phyloP scores from a whole-genome alignment of 2,888 invertebrate genomes.

The Drosophila mettleri region DNA sequence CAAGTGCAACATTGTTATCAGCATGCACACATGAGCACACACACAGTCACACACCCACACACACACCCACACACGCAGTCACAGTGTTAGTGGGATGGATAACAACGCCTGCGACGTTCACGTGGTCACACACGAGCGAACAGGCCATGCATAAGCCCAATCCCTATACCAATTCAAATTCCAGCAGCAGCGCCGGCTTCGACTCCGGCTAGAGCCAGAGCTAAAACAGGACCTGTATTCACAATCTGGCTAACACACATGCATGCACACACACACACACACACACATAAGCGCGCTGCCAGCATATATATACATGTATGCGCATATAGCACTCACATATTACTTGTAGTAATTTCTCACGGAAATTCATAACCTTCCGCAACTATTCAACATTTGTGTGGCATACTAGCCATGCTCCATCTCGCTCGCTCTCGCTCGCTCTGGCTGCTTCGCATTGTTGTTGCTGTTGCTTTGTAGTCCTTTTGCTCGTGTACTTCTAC shows the following conservation, averaged over 20 bases:
- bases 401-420: constrained; percentile 62
- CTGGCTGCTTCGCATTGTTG: constrained; percentile 14
- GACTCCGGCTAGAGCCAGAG: constrained; percentile 10
- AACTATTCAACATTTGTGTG: constrained; percentile 82
- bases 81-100: constrained; percentile 1
- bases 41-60: constrained; percentile 8
- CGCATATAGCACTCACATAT: constrained; percentile 64
- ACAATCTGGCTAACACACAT: constrained; percentile 25
- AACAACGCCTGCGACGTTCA: constrained; percentile 52
- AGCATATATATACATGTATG: constrained; percentile 17
- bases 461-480: constrained; percentile 42
- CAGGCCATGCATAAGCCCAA: constrained; percentile 45
- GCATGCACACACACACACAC: constrained; percentile 6
- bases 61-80: constrained; percentile 40
- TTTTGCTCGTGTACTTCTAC: constrained; percentile 47
- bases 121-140: constrained; percentile 78
- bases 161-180: constrained; percentile 48
- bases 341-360: constrained; percentile 83
- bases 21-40: constrained; percentile 79
- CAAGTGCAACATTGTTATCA: constrained; percentile 81
- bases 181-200: constrained; percentile 24
- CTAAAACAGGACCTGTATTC: constrained; percentile 34
- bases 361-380: constrained; percentile 84
- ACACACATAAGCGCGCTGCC: constrained; percentile 16
- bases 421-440: constrained; percentile 9